Evolutionary conservation across 2,888 invertebrate species (phyloP).

Genomic region (Cephus pygmeus): DNA sequence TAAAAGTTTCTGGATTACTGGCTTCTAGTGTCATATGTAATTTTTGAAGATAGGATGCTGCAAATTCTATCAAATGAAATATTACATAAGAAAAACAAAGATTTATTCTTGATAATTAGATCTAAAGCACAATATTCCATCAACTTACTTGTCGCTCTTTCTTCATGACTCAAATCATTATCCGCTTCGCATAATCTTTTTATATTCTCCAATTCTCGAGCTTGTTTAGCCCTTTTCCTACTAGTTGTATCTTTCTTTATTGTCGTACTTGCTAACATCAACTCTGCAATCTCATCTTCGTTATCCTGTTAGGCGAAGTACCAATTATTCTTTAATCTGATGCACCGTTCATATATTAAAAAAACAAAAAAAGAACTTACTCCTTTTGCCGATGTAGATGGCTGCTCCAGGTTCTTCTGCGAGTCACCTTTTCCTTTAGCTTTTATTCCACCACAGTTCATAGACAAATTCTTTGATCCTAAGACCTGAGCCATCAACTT

Average conservation of each 20-base stretch:
- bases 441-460: slow-evolving; percentile 42
- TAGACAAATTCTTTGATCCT: slow-evolving; percentile 45
- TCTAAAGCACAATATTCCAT: not conserved
- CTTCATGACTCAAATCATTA: slow-evolving; percentile 65
- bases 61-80: slow-evolving; percentile 48
- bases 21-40: slow-evolving; percentile 50
- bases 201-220: slow-evolving; percentile 68
- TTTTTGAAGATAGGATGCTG: slow-evolving; percentile 58
- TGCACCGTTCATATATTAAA: not conserved
- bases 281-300: slow-evolving; percentile 70
- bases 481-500: slow-evolving; percentile 58
- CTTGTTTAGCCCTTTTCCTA: slow-evolving; percentile 68
- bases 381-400: slow-evolving; percentile 39
- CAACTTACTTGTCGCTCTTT: slow-evolving; percentile 68
- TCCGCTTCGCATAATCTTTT: slow-evolving; percentile 68
- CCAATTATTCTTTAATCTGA: not conserved
- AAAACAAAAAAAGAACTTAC: slow-evolving; percentile 28
- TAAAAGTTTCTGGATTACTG: slow-evolving; percentile 49
- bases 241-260: slow-evolving; percentile 62
- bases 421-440: slow-evolving; percentile 43
- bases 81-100: slow-evolving; percentile 16
- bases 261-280: slow-evolving; percentile 71
- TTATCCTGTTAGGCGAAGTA: slow-evolving; percentile 64
- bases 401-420: slow-evolving; percentile 38
- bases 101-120: not conserved